Evolutionary conservation across 1,140 invertebrate species (phyloP), one percentile per base, ranked within the genome.

Genomic region (Limonius californicus): DNA sequence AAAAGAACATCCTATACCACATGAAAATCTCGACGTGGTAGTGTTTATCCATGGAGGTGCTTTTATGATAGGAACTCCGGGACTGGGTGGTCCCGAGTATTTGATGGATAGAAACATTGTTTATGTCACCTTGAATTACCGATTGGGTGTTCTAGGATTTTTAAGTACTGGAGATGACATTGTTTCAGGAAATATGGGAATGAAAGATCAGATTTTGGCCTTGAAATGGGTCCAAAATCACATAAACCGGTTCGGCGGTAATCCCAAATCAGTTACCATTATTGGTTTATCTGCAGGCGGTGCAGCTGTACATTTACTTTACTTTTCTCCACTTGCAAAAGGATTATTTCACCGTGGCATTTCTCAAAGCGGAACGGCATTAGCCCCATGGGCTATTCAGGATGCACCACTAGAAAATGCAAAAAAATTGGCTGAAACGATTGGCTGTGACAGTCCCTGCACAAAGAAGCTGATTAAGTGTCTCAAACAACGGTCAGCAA

Each of bases 321-420:
- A 81, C 21, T 50, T 84, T 6, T 80, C 81, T 9, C 79, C 80
- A 14, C 73, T 77, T 68, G 77, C 82, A 4, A 77, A 75, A 74
- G 84, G 81, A 60, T 74, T 89, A 45, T 87, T 89, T 69, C 74
- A 85, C 70, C 81, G 84, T 50, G 90, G 87, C 1, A 87, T 94
- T 43, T 85, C 91, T 0, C 84, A 89, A 78, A 93, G 90, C 71
- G 93, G 92, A 0, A 86, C 87, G 11, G 84, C 86, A 4, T 76
- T 92, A 1, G 80, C 82, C 68, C 84, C 83, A 3, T 95, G 89
- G 92, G 72, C 74, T 0, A 54, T 79, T 74, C 79, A 80, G 4
- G 74, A 81, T 64, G 78, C 84, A 54, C 77, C 82, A 0, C 66
- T 77, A 1, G 73, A 78, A 32, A 83, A 83, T 69, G 80, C 86